phyloP scores from a whole-genome alignment of 2,113 vertebrate species.

The Hemibagrus wyckioides region DNA sequence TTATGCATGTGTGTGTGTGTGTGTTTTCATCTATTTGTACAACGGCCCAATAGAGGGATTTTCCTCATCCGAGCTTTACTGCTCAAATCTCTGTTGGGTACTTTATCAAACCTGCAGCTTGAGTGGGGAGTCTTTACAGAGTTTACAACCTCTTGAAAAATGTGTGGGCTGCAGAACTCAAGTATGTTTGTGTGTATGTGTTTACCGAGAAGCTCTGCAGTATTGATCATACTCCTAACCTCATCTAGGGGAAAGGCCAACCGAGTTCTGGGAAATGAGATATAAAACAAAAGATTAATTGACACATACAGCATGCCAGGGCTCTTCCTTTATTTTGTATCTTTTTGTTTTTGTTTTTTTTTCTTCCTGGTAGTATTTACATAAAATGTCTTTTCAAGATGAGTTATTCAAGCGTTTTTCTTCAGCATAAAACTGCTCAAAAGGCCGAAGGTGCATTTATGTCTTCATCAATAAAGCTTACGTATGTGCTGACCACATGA shows the following conservation, averaged over 20 bases:
- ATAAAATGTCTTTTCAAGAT: conserved; percentile 30
- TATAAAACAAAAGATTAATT: conserved; percentile 47
- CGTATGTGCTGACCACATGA: conserved; percentile 27
- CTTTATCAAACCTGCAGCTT: conserved; percentile 52
- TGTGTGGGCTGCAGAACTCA: conserved; percentile 42
- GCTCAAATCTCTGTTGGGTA: conserved; percentile 43
- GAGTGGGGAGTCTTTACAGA: conserved; percentile 44
- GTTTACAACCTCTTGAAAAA: conserved; percentile 51
- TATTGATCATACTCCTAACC: conserved; percentile 49
- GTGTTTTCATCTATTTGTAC: conserved; percentile 23
- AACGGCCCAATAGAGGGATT: conserved; percentile 26
- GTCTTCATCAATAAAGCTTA: conserved; percentile 40
- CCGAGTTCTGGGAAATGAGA: conserved; percentile 44
- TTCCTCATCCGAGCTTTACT: conserved; percentile 38
- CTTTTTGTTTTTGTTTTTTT: neutral
- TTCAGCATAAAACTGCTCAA: conserved; percentile 1
- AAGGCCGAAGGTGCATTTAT: conserved; percentile 7
- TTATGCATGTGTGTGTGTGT: neutral
- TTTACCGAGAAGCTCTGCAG: conserved; percentile 39
- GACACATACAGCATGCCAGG: neutral
- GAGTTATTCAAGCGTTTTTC: neutral
- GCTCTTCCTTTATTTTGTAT: neutral
- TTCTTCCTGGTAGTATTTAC: neutral
- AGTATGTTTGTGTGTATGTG: conserved; percentile 41
- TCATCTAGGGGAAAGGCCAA: conserved; percentile 41